Conservation (phyloP, 2,113 vertebrate species). For the Hyperoodon ampullatus region DNA sequence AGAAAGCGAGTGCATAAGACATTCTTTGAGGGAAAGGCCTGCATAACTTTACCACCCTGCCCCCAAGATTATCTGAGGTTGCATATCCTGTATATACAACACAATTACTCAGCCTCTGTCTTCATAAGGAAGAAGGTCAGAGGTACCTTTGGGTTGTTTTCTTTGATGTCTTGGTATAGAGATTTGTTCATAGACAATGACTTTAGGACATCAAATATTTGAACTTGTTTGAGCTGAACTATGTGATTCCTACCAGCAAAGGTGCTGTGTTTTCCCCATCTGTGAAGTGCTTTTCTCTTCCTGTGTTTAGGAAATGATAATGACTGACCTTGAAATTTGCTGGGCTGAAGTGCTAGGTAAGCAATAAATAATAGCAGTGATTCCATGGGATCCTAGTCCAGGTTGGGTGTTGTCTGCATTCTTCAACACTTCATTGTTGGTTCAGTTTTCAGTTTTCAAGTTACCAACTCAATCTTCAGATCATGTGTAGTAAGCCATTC, state of each 20-base stretch:
- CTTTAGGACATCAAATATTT: neutral
- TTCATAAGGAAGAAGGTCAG: neutral
- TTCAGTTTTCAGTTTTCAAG: slow-evolving; percentile 16
- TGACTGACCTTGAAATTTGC: slow-evolving; percentile 15
- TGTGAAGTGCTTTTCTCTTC: slow-evolving; percentile 7
- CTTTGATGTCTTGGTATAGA: neutral
- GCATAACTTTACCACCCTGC: neutral
- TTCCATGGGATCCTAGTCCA: neutral
- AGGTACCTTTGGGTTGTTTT: neutral
- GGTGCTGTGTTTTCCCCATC: neutral
- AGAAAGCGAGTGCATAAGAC: neutral
- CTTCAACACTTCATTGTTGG: neutral
- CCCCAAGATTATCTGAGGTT: neutral
- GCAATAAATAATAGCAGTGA: neutral
- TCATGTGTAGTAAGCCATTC: neutral
- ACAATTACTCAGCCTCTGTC: neutral
- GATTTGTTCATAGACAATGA: slow-evolving; percentile 36
- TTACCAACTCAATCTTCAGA: neutral
- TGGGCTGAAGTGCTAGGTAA: neutral
- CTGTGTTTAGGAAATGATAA: neutral
- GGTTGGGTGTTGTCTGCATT: neutral
- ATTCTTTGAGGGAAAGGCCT: neutral
- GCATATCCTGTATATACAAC: neutral
- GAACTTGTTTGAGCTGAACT: slow-evolving; percentile 41
- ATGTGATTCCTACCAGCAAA: neutral